Evolutionary conservation across 2,888 invertebrate species (phyloP).

Genomic region (Charanyca ferruginea): DNA sequence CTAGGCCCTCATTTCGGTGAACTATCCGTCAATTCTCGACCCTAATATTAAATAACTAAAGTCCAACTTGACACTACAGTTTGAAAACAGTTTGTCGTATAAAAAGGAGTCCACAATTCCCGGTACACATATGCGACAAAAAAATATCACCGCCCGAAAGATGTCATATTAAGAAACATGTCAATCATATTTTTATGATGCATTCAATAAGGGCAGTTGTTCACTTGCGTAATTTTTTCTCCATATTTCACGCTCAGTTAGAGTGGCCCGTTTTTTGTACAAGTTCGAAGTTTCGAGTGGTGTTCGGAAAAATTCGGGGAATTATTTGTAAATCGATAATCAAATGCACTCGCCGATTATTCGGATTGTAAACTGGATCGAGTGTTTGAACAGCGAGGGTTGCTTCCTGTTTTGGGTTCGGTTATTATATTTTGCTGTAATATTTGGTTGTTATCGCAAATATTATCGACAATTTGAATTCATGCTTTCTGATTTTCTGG

Average conservation of each 20-base stretch:
- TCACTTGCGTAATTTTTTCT: constrained; percentile 88
- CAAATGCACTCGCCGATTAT: constrained; percentile 72
- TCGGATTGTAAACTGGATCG: constrained; percentile 71
- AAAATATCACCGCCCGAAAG: constrained; percentile 90
- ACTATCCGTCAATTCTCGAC: constrained; percentile 33
- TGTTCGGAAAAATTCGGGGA: constrained; percentile 73
- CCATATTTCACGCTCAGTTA: constrained; percentile 89
- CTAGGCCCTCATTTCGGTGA: constrained; percentile 65
- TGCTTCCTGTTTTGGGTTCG: constrained; percentile 80
- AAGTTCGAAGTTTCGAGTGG: constrained; percentile 73
- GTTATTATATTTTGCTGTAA: constrained; percentile 67
- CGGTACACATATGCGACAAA: constrained; percentile 85
- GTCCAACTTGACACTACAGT: constrained; percentile 22
- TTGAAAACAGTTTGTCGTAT: constrained; percentile 37
- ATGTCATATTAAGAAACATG: constrained; percentile 91
- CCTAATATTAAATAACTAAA: neutral
- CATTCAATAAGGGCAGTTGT: constrained; percentile 84
- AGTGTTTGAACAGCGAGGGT: constrained; percentile 75
- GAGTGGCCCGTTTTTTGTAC: constrained; percentile 79
- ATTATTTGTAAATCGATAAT: constrained; percentile 67
- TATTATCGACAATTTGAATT: constrained; percentile 36
- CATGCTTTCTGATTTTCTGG: constrained; percentile 36
- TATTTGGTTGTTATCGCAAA: constrained; percentile 60
- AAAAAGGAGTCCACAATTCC: constrained; percentile 57
- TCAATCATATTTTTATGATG: constrained; percentile 91